These are phyloP conservation scores for Ovis aries DNA, from an alignment of 2,113 vertebrate genomes.

Conservation along the genomic window DNA sequence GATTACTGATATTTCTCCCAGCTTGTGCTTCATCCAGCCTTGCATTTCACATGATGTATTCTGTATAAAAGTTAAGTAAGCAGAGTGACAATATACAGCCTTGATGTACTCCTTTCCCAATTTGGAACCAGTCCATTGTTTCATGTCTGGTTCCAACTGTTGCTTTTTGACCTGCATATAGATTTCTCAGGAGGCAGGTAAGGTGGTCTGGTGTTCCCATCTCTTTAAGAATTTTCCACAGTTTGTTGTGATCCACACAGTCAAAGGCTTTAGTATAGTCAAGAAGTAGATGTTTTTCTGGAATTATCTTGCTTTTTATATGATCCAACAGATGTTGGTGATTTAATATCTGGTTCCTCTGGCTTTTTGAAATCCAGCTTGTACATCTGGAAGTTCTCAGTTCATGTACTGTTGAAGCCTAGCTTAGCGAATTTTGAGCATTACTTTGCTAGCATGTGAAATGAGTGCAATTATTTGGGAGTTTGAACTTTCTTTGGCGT, in stretches of 20 bases:
- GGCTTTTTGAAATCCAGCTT: not conserved
- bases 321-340: not conserved
- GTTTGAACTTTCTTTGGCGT: not conserved
- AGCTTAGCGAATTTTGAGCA: not conserved
- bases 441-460: not conserved
- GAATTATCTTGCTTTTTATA: not conserved
- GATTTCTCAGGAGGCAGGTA: not conserved
- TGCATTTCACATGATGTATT: too few relatives aligned
- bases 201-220: not conserved
- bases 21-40: too few relatives aligned
- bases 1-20: too few relatives aligned
- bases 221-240: not conserved
- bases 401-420: not conserved
- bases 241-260: not conserved
- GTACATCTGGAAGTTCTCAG: not conserved
- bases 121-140: too few relatives aligned
- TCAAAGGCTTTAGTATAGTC: not conserved
- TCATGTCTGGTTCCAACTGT: too few relatives aligned
- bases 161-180: not conserved
- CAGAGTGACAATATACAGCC: too few relatives aligned
- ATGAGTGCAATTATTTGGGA: not conserved
- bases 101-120: too few relatives aligned
- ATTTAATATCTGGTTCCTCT: not conserved
- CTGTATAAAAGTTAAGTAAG: too few relatives aligned
- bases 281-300: not conserved